Percentiles rank a stretch among this genome's conserved stretches.
phyloP scores from a whole-genome alignment of 1,140 invertebrate species.

The Lamellibrachia luymesi region DNA sequence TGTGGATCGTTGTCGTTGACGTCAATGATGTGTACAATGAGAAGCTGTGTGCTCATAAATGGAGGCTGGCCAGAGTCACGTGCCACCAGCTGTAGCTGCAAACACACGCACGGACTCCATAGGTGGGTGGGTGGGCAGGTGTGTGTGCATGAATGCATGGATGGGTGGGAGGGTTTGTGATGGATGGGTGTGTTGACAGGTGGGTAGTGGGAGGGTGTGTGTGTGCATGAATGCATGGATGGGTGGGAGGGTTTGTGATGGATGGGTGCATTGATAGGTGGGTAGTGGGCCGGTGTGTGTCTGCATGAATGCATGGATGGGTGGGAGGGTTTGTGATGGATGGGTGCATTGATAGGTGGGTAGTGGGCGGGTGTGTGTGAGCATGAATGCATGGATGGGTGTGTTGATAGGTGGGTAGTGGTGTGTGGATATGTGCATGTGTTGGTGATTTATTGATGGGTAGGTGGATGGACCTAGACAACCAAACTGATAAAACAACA shows the following conservation, averaged over 20 bases:
- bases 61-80: background rate
- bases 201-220: too few relatives aligned
- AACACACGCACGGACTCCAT: background rate
- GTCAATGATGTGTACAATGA: background rate
- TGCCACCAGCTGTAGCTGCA: slow-evolving; percentile 14
- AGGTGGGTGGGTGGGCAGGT: too few relatives aligned
- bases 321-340: background rate
- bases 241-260: background rate
- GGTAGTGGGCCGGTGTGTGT: background rate
- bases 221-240: background rate
- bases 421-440: too few relatives aligned
- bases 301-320: too few relatives aligned
- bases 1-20: slow-evolving; percentile 8
- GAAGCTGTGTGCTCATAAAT: background rate
- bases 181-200: too few relatives aligned
- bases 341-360: background rate
- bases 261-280: background rate
- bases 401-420: too few relatives aligned
- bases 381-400: too few relatives aligned
- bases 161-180: background rate
- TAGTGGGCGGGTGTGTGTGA: too few relatives aligned
- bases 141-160: too few relatives aligned
- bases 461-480: too few relatives aligned
- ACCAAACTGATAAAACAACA: too few relatives aligned
- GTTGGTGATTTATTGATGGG: too few relatives aligned